Percentiles rank a stretch among this genome's conserved stretches.
Conservation (phyloP, 1,140 invertebrate species). For the Drosophila ananassae region DNA sequence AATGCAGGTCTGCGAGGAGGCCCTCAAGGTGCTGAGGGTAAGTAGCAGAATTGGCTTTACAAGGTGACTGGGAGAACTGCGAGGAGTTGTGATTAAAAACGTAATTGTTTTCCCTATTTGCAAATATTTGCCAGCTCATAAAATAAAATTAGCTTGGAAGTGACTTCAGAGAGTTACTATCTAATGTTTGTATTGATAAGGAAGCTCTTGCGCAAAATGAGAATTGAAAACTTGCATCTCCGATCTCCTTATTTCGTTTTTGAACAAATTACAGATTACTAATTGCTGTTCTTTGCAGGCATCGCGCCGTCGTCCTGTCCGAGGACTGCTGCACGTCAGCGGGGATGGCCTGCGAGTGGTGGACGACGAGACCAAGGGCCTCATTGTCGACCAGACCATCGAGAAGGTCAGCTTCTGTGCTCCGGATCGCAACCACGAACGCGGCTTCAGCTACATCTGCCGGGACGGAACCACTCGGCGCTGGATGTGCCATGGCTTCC, state of each 20-base stretch:
- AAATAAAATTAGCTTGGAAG: no score
- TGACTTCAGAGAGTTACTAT: neutral
- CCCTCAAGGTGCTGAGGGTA: constrained; percentile 96
- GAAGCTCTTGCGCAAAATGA: neutral
- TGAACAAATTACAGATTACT: neutral
- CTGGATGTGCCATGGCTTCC: constrained; percentile 99
- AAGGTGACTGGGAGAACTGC: no score
- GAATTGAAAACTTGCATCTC: neutral
- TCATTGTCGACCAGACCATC: constrained; percentile 99
- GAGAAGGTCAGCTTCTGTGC: constrained; percentile 99
- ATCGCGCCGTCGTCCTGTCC: constrained; percentile 93
- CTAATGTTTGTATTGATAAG: neutral
- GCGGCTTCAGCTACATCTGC: constrained; percentile 93
- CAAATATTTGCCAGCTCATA: no score
- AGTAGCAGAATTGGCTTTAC: constrained; percentile 74
- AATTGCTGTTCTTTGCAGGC: constrained; percentile 87
- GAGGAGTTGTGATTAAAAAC: neutral
- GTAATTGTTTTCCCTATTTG: neutral
- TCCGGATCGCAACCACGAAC: constrained; percentile 98
- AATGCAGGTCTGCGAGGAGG: constrained; percentile 99
- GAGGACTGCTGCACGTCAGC: constrained; percentile 97
- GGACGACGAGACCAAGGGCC: constrained; percentile 98
- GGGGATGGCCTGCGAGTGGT: constrained; percentile 98
- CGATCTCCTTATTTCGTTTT: neutral
- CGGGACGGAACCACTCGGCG: constrained; percentile 88